Evolutionary conservation across 2,113 vertebrate species (phyloP).

Genomic region (Peromyscus leucopus): DNA sequence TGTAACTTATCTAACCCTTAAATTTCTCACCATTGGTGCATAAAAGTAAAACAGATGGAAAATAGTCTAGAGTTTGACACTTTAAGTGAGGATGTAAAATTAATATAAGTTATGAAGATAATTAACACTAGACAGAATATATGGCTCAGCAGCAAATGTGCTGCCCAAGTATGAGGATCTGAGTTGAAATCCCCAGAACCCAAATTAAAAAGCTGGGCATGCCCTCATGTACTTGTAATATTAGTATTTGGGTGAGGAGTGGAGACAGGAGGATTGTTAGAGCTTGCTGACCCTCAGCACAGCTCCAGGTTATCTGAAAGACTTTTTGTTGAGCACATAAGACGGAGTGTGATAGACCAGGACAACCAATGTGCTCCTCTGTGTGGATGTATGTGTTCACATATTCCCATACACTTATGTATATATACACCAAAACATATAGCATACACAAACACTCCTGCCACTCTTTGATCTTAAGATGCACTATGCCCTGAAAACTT

Average conservation of each 20-base stretch:
- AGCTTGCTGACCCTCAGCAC: background rate
- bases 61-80: background rate
- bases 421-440: background rate
- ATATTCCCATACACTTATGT: no score
- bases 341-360: no score
- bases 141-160: no score
- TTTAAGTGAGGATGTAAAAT: background rate
- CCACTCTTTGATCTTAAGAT: no score
- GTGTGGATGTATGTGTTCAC: background rate
- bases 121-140: background rate
- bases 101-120: background rate
- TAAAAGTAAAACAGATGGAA: background rate
- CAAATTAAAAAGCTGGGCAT: no score
- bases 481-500: no score
- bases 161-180: background rate
- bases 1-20: background rate
- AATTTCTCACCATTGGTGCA: background rate
- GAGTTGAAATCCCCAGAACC: background rate
- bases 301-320: no score
- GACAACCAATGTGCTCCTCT: background rate
- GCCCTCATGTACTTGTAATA: background rate
- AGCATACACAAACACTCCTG: no score
- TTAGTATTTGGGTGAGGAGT: no score
- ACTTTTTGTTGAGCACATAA: background rate
- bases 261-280: background rate